These are phyloP conservation scores for Sus cebifrons DNA, from an alignment of 2,797 vertebrate species.

Conservation along the genomic window DNA sequence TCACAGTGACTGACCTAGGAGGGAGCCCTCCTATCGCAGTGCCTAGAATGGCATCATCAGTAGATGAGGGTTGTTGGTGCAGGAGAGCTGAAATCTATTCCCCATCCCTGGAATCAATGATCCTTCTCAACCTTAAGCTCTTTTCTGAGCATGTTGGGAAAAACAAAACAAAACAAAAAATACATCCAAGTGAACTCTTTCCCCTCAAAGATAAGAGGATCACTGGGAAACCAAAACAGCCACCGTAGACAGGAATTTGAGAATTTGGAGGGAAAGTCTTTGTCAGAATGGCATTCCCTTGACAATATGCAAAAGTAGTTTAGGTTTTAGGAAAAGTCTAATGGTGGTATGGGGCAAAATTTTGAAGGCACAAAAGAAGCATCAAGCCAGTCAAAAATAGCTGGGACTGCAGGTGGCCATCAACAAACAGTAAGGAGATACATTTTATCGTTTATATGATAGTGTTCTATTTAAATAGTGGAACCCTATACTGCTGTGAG, in stretches of 20 bases:
- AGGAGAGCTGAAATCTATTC: neutral
- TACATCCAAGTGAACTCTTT: neutral
- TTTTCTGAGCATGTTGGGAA: neutral
- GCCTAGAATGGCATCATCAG: neutral
- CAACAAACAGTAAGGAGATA: neutral
- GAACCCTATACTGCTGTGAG: rapidly evolving
- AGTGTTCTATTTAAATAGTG: neutral
- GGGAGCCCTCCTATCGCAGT: neutral
- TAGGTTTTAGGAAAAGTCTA: neutral
- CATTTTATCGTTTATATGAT: neutral
- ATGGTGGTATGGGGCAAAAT: neutral
- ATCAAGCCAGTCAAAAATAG: neutral
- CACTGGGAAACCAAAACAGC: neutral
- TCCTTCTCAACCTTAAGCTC: neutral
- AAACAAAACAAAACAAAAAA: neutral
- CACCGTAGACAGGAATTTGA: neutral
- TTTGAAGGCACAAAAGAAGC: neutral
- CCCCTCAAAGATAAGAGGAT: neutral
- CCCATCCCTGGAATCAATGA: neutral
- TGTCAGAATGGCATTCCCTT: neutral
- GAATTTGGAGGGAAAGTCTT: neutral
- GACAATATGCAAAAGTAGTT: neutral
- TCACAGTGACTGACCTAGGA: neutral
- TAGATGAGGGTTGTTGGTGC: neutral
- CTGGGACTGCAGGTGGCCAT: neutral